Base-by-base conservation (phyloP, 2,888 invertebrate species). In the Seira musarum region DNA sequence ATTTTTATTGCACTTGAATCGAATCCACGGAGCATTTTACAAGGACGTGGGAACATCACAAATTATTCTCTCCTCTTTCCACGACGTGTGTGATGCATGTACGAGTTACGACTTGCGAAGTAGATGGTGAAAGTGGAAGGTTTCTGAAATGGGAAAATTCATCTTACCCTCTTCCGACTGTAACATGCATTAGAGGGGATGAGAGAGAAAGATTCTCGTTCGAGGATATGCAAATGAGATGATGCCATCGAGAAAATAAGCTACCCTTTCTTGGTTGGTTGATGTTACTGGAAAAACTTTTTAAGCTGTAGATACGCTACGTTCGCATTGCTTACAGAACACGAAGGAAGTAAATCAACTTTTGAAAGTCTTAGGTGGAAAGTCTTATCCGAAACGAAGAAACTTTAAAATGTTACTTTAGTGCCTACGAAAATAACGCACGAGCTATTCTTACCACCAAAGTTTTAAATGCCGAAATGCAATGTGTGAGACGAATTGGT, bases 201-300 rank as follows among this genome's bases (percentile, higher is more conserved):
- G 66, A 46, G 19, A 13, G 40, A 40, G 6, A 13, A 40, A 5
- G 40, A 40, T 40, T 8, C 40, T 40, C 40, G 40, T 40, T 40
- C 5, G 40, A 40, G 66, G 53, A 57, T 69, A 69, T 69, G 69
- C 57, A 69, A 69, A 69, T 69, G 69, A 69, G 69, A 69, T 25
- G 69, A 67, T 49, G 21, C 57, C 21, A 46, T 46, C 13, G 1
- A 40, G 40, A 40, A 40, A 40, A 40, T 40, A 40, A 40, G 15
- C 65, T 30, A 10, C 35, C 5, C 24, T 30, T 65, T 10, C 65
- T 25, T 35, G 22, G 40, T 46, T 19, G 49, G 46, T 21, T 46
- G n/a, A 60, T 60, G 22, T 19, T 21, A 65, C 35, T 40, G n/a
- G n/a, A 40, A 35, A 65, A 40, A 65, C 15, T 22, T 66, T 35